phyloP scores from a whole-genome alignment of 2,888 invertebrate genomes.

The Heteropelma amictum region DNA sequence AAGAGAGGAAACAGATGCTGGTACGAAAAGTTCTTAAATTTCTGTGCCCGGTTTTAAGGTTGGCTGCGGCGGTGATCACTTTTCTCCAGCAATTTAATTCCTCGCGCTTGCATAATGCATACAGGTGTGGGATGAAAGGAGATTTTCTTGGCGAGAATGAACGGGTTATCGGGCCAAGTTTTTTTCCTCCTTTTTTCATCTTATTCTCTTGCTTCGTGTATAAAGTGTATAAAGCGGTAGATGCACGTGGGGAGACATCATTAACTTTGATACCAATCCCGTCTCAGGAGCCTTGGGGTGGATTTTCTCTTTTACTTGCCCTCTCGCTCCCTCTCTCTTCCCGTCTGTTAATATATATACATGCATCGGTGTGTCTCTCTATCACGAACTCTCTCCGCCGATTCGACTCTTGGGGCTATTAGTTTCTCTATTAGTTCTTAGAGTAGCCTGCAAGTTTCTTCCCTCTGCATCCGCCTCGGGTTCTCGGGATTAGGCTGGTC shows the following conservation, averaged over 20 bases:
- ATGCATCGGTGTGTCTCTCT: no score
- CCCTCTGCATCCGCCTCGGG: background rate
- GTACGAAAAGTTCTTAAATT: conserved; percentile 47
- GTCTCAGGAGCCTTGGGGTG: conserved; percentile 13
- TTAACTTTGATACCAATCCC: conserved; percentile 47
- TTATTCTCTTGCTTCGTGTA: conserved; percentile 8
- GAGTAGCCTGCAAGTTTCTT: conserved; percentile 12
- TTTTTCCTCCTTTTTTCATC: conserved; percentile 13
- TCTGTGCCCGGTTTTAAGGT: conserved; percentile 57
- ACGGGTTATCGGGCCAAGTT: conserved; percentile 38
- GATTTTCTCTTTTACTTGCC: conserved; percentile 7
- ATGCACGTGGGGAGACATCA: conserved; percentile 29
- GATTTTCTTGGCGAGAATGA: conserved; percentile 40
- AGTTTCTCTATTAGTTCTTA: conserved; percentile 51
- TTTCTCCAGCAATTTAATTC: conserved; percentile 59
- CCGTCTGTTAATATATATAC: background rate
- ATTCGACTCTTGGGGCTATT: conserved; percentile 39
- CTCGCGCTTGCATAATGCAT: conserved; percentile 65
- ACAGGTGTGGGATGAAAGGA: conserved; percentile 58
- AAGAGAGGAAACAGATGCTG: background rate
- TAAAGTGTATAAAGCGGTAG: background rate
- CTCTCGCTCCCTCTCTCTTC: background rate
- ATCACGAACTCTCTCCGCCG: conserved; percentile 4
- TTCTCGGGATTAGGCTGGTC: conserved; percentile 28
- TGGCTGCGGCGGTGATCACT: conserved; percentile 55